A percentile compares a stretch with the other conserved stretches of the same genome.
Conservation (phyloP, 2,113 vertebrate species). For the Salvelinus alpinus region DNA sequence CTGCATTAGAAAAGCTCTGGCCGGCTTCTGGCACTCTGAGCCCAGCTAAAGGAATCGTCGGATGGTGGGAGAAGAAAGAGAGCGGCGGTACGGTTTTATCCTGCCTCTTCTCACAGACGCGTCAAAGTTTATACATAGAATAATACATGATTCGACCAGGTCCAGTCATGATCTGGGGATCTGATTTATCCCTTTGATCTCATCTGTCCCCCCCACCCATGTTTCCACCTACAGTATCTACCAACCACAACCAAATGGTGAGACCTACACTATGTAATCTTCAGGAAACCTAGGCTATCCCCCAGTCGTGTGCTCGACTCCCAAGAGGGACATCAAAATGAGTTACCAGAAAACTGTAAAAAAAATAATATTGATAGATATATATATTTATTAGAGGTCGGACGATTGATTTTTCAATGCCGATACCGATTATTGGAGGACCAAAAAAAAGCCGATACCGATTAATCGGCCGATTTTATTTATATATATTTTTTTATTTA, state of each 20-base stretch:
- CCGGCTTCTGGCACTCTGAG: slow-evolving; percentile 28
- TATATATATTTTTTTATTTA: no score
- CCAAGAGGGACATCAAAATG: slow-evolving; percentile 3
- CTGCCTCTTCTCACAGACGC: slow-evolving; percentile 54
- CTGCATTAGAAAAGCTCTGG: slow-evolving; percentile 18
- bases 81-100: slow-evolving; percentile 12
- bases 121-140: slow-evolving; percentile 49
- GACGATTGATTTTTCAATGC: no score
- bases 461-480: no score
- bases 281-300: slow-evolving; percentile 25
- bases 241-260: not conserved
- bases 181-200: slow-evolving; percentile 49
- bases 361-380: not conserved
- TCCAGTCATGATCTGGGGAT: slow-evolving; percentile 19
- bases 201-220: not conserved
- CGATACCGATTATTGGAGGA: no score
- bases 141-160: slow-evolving; percentile 47
- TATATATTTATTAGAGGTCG: no score
- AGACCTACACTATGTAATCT: slow-evolving; percentile 33
- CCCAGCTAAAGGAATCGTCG: slow-evolving; percentile 31
- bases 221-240: not conserved
- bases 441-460: no score
- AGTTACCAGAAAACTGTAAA: slow-evolving; percentile 8
- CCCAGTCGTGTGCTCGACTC: slow-evolving; percentile 11
- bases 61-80: slow-evolving; percentile 59